Conservation (phyloP, 2,888 invertebrate genomes). For the Hanleya hanleyi region DNA sequence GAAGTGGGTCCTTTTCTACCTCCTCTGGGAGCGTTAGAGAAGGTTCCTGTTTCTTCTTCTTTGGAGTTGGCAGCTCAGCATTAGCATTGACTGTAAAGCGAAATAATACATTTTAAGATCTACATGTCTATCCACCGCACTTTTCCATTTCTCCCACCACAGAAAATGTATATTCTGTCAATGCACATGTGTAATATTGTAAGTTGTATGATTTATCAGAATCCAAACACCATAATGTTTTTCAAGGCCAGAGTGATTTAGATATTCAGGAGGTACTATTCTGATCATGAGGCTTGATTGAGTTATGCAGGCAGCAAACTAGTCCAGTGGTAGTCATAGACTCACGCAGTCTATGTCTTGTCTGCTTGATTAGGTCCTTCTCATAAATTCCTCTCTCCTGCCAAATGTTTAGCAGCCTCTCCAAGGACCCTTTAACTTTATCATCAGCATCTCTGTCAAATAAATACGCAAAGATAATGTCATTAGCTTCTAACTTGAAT, state of each 20-base stretch:
- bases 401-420: conserved; percentile 75
- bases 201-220: no score
- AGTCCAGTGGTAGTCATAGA: no score
- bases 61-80: conserved; percentile 48
- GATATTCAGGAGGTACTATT: no score
- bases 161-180: no score
- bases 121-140: no score
- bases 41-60: conserved; percentile 60
- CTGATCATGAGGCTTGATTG: background rate
- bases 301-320: background rate
- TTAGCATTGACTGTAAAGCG: background rate
- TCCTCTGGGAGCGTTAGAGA: conserved; percentile 65
- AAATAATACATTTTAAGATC: no score
- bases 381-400: conserved; percentile 78
- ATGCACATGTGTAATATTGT: no score
- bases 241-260: no score
- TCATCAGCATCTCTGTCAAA: conserved; percentile 70
- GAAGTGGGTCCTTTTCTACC: conserved; percentile 57
- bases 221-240: no score
- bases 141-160: no score
- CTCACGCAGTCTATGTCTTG: conserved; percentile 79
- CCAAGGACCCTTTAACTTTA: conserved; percentile 70
- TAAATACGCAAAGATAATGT: no score
- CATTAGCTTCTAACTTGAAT: no score
- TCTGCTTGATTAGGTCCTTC: conserved; percentile 85